phyloP scores from a whole-genome alignment of 1,140 invertebrate species.

The Diabrotica undecimpunctata region DNA sequence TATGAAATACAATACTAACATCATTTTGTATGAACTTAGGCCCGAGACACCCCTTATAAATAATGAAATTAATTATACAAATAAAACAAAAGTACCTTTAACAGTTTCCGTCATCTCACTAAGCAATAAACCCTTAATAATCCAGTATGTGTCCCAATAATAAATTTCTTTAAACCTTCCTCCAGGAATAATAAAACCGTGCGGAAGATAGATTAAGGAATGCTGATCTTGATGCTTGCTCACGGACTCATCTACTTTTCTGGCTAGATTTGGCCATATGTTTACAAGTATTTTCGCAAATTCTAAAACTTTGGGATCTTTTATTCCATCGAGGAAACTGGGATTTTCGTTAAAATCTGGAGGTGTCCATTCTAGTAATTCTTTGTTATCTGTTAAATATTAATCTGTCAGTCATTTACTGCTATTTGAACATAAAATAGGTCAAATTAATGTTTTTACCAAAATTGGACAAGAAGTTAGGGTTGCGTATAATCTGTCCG shows the following conservation, averaged over 20 bases:
- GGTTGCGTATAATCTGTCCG: too few species aligned
- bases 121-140: conserved; percentile 71
- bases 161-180: conserved; percentile 84
- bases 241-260: conserved; percentile 64
- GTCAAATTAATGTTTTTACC: too few species aligned
- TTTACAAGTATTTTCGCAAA: conserved; percentile 59
- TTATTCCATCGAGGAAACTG: conserved; percentile 57
- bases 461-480: too few species aligned
- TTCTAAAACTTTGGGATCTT: conserved; percentile 56
- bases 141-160: conserved; percentile 91
- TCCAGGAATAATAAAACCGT: conserved; percentile 83
- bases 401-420: too few species aligned
- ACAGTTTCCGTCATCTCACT: conserved; percentile 74
- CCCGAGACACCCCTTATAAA: too few species aligned
- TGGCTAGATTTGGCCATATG: conserved; percentile 71
- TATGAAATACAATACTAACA: too few species aligned
- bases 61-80: too few species aligned
- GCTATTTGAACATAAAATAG: too few species aligned
- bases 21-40: too few species aligned
- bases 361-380: conserved; percentile 57
- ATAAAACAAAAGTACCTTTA: conserved; percentile 27
- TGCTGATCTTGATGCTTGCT: conserved; percentile 57
- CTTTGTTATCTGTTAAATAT: conserved; percentile 35
- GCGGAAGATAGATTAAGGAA: conserved; percentile 72
- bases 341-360: conserved; percentile 65